These are phyloP conservation scores for Triops cancriformis DNA, from an alignment of 1,140 invertebrate genomes.

Conservation along the genomic window DNA sequence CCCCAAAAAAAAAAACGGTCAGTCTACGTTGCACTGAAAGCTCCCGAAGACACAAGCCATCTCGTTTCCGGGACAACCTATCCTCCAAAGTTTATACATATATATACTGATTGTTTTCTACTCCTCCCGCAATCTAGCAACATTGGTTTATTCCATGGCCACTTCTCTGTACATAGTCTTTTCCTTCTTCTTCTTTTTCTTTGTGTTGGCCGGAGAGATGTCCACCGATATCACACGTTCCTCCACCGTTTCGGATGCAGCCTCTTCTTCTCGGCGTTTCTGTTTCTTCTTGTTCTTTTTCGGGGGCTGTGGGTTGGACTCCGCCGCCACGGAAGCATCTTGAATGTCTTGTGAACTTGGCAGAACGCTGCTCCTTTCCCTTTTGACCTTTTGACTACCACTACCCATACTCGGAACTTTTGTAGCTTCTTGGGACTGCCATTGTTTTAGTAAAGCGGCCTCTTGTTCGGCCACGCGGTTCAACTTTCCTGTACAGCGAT, in stretches of 20 bases:
- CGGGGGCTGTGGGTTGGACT: background rate
- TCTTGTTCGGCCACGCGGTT: slow-evolving; percentile 38
- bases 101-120: background rate
- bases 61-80: no score
- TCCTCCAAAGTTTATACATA: background rate
- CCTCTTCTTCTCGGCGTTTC: background rate
- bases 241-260: background rate
- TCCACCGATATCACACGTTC: background rate
- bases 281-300: slow-evolving; percentile 24
- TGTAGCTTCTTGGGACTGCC: background rate
- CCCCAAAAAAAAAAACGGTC: no score
- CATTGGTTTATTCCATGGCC: background rate
- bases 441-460: slow-evolving; percentile 30
- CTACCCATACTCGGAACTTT: background rate
- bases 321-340: background rate
- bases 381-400: background rate
- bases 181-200: background rate
- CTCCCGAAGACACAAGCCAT: no score
- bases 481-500: slow-evolving; percentile 39
- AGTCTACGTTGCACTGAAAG: no score
- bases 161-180: background rate
- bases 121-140: background rate
- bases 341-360: background rate
- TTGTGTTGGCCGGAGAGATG: background rate
- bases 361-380: background rate